Base-by-base conservation (phyloP, 53 echinoderm and acorn worm genomes). In the Paelopatides confundens region DNA sequence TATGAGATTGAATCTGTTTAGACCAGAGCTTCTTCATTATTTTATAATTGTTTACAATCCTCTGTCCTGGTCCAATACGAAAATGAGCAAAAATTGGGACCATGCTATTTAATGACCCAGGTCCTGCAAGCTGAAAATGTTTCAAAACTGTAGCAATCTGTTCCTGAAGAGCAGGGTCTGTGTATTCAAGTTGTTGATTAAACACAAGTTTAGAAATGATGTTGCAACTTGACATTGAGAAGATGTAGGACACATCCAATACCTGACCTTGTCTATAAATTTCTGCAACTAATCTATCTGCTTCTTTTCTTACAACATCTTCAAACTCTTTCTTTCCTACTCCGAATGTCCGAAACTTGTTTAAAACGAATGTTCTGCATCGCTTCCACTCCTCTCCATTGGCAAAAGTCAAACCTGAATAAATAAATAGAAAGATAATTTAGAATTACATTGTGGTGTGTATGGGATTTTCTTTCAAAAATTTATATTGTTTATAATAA, bases 201-300 rank as follows among this genome's bases (percentile, higher is more conserved):
- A 83, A 83, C 18, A 83, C 65, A 0, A 83, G 84, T 34, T 83
- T 83, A 11, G 84, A 83, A 10, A 83, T 65, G 0, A 83, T 83
- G 65, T 65, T 83, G 32, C 84, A 83, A 40, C 84, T 83, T 40
- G 84, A 62, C 84, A 83, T 83, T 33, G 84, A 83, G 46, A 64
- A 83, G 40, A 83, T 35, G 30, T 64, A 83, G 35, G 84, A 83
- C 15, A 64, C 31, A 35, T 83, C 84, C 33, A 83, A 18, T 2
- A 40, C 21, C 6, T 43, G 35, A 26, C 64, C 63, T 36, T 83
- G 84, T 38, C 84, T 37, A 10, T 7, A 38, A 63, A 83, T 83
- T 65, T 83, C 84, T n/a, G 35, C 38, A 6, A 39, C 12, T 38
- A 83, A 23, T 30, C 17, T 36, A 18, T 63, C 84, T 3, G 24